Conservation (phyloP, 2,113 vertebrate genomes). For the Toxotes chatareus region DNA sequence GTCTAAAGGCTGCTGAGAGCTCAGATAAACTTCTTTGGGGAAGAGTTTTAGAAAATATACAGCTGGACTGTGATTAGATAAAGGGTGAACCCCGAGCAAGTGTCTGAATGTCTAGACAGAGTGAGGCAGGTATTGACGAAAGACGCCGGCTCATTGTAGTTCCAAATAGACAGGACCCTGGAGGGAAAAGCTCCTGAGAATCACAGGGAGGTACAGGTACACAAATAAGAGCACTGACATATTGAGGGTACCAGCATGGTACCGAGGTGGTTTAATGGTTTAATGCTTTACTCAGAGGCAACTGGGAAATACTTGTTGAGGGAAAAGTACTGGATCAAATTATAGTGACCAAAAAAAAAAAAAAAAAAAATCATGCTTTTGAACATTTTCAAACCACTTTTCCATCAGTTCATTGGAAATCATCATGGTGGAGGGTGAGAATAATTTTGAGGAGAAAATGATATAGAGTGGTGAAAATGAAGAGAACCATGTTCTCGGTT, state of each 20-base stretch:
- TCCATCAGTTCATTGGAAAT: not conserved
- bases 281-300: not conserved
- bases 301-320: not conserved
- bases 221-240: constrained; percentile 5
- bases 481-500: not conserved
- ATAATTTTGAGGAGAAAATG: not conserved
- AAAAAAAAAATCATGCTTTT: not conserved
- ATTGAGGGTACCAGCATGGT: not conserved
- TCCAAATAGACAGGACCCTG: not conserved
- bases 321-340: not conserved
- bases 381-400: not conserved
- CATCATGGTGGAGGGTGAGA: not conserved
- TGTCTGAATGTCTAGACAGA: constrained; percentile 37
- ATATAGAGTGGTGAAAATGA: not conserved
- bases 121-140: constrained; percentile 38
- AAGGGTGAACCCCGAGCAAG: constrained; percentile 38
- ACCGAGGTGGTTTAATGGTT: no score
- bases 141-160: not conserved
- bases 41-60: constrained; percentile 32
- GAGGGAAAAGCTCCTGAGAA: constrained; percentile 19
- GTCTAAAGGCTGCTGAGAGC: constrained; percentile 23
- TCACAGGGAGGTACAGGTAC: not conserved
- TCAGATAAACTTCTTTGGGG: constrained; percentile 42
- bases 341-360: not conserved
- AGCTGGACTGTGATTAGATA: constrained; percentile 47